Percentiles rank a stretch among this genome's conserved stretches.
phyloP scores from a whole-genome alignment of 2,797 vertebrate genomes.

The Podargus strigoides region DNA sequence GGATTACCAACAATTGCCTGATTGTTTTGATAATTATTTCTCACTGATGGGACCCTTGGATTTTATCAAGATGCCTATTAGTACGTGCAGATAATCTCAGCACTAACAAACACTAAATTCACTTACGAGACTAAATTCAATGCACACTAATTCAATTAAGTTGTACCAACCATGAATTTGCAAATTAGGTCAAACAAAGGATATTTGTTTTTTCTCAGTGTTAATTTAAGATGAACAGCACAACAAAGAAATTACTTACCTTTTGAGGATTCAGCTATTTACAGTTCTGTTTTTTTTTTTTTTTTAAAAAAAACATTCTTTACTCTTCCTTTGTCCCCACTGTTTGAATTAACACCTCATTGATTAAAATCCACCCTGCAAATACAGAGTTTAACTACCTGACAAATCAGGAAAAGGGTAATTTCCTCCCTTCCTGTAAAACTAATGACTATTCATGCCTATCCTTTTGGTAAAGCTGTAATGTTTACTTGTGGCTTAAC shows the following conservation, averaged over 20 bases:
- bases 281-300: background rate
- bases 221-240: background rate
- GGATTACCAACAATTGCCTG: background rate
- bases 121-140: background rate
- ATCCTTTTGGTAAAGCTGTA: constrained; percentile 35
- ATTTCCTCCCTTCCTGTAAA: constrained; percentile 62
- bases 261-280: background rate
- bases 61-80: constrained; percentile 16
- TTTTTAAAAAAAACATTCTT: background rate
- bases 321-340: background rate
- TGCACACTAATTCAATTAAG: background rate
- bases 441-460: constrained; percentile 37
- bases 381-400: constrained; percentile 6
- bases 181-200: background rate
- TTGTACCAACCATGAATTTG: background rate
- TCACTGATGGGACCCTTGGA: background rate
- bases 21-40: background rate
- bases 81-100: background rate
- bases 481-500: constrained; percentile 43
- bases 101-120: background rate
- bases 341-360: background rate
- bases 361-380: constrained; percentile 12
- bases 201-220: background rate
- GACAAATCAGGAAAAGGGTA: constrained; percentile 40
- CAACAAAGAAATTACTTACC: background rate